phyloP scores from a whole-genome alignment of 1,140 invertebrate genomes.

The Drosophila ambigua region DNA sequence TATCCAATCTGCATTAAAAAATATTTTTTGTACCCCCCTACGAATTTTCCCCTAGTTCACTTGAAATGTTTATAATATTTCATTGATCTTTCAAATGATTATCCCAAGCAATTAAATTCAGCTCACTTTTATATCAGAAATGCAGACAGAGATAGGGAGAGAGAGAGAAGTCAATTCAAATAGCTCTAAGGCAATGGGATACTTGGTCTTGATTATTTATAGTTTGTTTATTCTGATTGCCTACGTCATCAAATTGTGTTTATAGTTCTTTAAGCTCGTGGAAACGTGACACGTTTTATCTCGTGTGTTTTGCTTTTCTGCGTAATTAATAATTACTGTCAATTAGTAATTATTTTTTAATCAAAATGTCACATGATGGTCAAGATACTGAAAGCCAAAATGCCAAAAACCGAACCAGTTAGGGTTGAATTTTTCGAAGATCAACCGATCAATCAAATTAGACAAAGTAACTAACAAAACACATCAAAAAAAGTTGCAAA shows the following conservation, averaged over 20 bases:
- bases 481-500: slow-evolving; percentile 47
- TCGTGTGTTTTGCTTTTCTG: slow-evolving; percentile 15
- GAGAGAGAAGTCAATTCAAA: too few relatives aligned
- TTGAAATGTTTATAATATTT: background rate
- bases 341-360: slow-evolving; percentile 56
- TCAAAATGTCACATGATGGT: slow-evolving; percentile 50
- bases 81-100: too few relatives aligned
- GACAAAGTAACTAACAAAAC: slow-evolving; percentile 34
- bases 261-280: slow-evolving; percentile 4
- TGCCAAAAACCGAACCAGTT: slow-evolving; percentile 45
- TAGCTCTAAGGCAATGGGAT: too few relatives aligned
- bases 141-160: too few relatives aligned
- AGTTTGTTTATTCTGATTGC: background rate
- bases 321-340: slow-evolving; percentile 43
- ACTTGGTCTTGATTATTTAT: background rate
- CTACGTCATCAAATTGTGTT: slow-evolving; percentile 18
- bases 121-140: too few relatives aligned
- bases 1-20: background rate
- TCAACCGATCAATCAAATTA: slow-evolving; percentile 46
- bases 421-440: slow-evolving; percentile 7
- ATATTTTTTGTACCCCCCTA: background rate
- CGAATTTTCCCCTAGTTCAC: background rate
- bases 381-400: slow-evolving; percentile 26
- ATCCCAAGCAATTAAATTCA: too few relatives aligned
- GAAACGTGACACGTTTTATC: slow-evolving; percentile 40